phyloP scores from a whole-genome alignment of 1,140 invertebrate genomes.

The Microplitis mediator region DNA sequence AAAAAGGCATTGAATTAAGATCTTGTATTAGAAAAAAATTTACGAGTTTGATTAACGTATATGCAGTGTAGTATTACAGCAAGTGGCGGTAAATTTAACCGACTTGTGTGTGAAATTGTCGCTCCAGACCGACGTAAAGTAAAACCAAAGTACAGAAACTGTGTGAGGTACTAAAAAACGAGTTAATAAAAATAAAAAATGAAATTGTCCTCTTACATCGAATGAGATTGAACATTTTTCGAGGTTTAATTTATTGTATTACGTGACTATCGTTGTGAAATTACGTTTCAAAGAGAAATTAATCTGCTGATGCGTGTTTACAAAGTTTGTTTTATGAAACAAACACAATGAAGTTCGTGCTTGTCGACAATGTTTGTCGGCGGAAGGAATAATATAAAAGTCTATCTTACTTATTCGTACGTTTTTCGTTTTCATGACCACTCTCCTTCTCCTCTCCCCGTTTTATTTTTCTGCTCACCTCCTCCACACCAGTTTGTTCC shows the following conservation, averaged over 20 bases:
- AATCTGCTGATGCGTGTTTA: slow-evolving; percentile 1
- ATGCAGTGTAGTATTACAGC: not conserved
- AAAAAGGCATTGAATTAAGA: not conserved
- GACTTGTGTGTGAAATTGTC: not conserved
- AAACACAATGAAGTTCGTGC: slow-evolving; percentile 5
- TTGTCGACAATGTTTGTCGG: slow-evolving; percentile 4
- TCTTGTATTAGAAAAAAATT: not conserved
- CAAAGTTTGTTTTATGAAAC: not conserved
- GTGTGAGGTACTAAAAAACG: not conserved
- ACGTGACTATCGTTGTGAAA: not conserved
- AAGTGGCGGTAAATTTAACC: not conserved
- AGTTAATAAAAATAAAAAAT: not conserved
- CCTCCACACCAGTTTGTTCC: slow-evolving; percentile 24
- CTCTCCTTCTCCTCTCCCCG: not conserved
- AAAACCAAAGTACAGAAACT: not conserved
- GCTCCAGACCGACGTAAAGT: not conserved
- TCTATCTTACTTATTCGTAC: slow-evolving; percentile 28
- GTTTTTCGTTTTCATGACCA: slow-evolving; percentile 31
- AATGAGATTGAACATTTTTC: not conserved
- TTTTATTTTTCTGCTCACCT: slow-evolving; percentile 37
- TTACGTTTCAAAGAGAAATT: slow-evolving; percentile 3
- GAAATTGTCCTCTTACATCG: not conserved
- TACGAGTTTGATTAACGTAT: not conserved
- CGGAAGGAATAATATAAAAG: slow-evolving; percentile 9
- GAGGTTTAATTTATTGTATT: too few species aligned